Evolutionary conservation across 2,888 invertebrate genomes (phyloP), one percentile per base, ranked within the genome.

Genomic region (Scotopteryx bipunctaria): DNA sequence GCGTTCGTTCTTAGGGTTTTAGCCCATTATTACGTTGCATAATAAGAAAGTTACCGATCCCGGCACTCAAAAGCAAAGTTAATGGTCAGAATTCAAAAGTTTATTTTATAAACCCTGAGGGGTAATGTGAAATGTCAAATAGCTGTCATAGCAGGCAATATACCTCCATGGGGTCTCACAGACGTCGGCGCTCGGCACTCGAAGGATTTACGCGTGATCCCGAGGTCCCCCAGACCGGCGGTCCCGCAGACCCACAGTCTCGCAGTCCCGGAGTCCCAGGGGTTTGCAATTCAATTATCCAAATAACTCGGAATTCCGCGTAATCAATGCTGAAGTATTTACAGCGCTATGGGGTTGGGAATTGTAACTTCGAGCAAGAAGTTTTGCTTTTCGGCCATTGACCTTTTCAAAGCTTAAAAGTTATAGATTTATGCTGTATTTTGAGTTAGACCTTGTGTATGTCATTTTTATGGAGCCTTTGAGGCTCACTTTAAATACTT

Each of bases 261-360:
- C 21, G 0, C 8, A 11, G 21, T 6, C 8, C 36, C 21, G 37
- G 11, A n/a, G 16, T 8, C 16, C 17, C 19, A 5, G 9, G 33
- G 33, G 17, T 29, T 35, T 19, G 40, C 38, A 31, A 52, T 52
- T 52, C 36, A 52, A 52, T 52, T 46, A 52, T 36, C 29, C 45
- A 52, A 15, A 52, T 23, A 29, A 44, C 17, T n/a, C 44, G 6
- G 8, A 27, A 17, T 33, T 44, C 31, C 45, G n/a, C n/a, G 35
- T 52, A 46, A 52, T 52, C 51, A 41, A 36, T 27, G 23, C 29
- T 45, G 45, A 52, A 21, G 45, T 52, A 46, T 52, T 52, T 52
- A 51, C 45, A 14, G 35, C 40, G 13, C 23, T 19, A 21, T 15
- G 33, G 40, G 37, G 21, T 27, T 35, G 41, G 6, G 25, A 25